Evolutionary conservation across 2,113 vertebrate species (phyloP).

Genomic region (Sisor rabdophorus): DNA sequence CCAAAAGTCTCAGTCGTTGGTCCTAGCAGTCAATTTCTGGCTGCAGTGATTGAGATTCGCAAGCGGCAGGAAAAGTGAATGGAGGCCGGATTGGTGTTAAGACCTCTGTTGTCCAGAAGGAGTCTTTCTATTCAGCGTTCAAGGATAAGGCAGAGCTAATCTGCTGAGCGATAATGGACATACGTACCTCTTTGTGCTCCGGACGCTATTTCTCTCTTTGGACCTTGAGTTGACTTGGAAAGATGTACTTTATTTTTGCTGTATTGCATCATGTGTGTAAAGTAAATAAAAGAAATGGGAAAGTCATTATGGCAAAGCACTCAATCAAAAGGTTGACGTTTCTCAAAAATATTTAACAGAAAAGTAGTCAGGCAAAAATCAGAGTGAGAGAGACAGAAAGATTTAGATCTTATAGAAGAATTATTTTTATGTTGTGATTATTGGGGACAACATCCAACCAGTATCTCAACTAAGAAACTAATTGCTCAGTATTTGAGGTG

Average conservation of each 20-base stretch:
- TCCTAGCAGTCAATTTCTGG: conserved; percentile 52
- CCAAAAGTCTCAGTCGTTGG: neutral
- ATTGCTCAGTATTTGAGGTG: no score
- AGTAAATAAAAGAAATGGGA: neutral
- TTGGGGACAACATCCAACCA: no score
- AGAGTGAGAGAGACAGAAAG: no score
- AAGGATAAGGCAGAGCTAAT: conserved; percentile 27
- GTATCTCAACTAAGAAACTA: no score
- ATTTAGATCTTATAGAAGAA: no score
- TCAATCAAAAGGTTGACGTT: neutral
- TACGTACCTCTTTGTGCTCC: neutral
- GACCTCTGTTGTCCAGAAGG: conserved; percentile 34
- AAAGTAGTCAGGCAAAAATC: no score
- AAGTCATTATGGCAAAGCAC: neutral
- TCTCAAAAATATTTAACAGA: no score
- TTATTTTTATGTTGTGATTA: no score
- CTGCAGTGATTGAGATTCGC: conserved; percentile 46
- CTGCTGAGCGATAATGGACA: conserved; percentile 6
- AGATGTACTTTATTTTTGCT: conserved; percentile 21
- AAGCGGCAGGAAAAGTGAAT: conserved; percentile 39
- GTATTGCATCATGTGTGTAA: neutral
- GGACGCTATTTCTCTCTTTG: neutral
- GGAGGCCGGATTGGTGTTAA: conserved; percentile 51
- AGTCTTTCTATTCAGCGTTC: conserved; percentile 18
- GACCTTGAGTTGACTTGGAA: neutral